Evolutionary conservation across 2,113 vertebrate species (phyloP), one percentile per base, ranked within the genome.

Genomic region (Donacobius atricapilla): DNA sequence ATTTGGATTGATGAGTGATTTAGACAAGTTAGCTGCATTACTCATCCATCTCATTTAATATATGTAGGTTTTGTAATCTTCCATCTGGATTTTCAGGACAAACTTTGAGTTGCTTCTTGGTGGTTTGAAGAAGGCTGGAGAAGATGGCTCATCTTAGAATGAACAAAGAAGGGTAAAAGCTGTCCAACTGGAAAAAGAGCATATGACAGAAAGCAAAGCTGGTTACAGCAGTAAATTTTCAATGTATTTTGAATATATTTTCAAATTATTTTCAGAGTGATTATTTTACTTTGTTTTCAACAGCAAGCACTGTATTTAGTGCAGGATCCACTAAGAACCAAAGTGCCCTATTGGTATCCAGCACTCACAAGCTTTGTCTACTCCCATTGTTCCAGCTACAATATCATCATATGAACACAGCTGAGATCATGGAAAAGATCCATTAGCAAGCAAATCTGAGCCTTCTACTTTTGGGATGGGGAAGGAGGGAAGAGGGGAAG

Each of bases 1-100:
- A 95, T 96, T 94, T 93, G 82, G 83, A 82, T 92, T 94, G 90
- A 69, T 90, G 90, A 89, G 83, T 68, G 83, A 94, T 90, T 96
- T 95, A 94, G 90, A 83, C 71, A 90, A 95, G 79, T 60, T 94
- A 96, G 56, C 68, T 82, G 76, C 60, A 90, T 97, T 97, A 93
- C 76, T 96, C 76, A 96, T 94, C 85, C 24, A 3, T 87, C 76
- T 86, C 56, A 93, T 64, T 93, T 94, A 96, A 92, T 82, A 93
- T 86, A 86, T 53, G 65, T 73, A 47, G 70, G 88, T 82, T 93
- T 86, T 9, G 10, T 87, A 95, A 95, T 95, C 79, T 87, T 91
- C 65, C 89, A 90, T 91, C 69, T 88, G 95, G 63, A 73, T 91
- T 85, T 80, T 87, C 66, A 87, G 86, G 50, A 19, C 15, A 56